phyloP scores from a whole-genome alignment of 2,113 vertebrate species.

The Aspiorhynchus laticeps region DNA sequence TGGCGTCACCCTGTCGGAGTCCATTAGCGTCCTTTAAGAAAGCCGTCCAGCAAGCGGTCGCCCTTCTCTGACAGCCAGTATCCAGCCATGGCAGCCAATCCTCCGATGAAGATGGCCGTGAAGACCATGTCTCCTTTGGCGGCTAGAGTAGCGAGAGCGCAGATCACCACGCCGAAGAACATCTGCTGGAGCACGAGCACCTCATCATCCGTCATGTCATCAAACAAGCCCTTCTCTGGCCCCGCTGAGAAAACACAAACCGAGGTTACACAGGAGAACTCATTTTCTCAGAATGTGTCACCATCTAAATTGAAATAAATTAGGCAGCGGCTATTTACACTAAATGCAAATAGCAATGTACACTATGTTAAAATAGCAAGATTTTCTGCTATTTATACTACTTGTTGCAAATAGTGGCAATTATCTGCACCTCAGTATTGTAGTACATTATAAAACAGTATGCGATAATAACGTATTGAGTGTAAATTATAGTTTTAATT shows the following conservation, averaged over 20 bases:
- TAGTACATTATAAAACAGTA: too few relatives aligned
- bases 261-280: not conserved
- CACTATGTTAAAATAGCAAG: too few relatives aligned
- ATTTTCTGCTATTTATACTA: too few relatives aligned
- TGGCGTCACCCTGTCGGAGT: not conserved
- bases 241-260: constrained; percentile 69
- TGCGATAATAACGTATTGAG: too few relatives aligned
- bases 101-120: constrained; percentile 96
- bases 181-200: constrained; percentile 98
- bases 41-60: constrained; percentile 90
- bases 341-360: too few relatives aligned
- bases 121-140: constrained; percentile 99
- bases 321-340: too few relatives aligned
- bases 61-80: constrained; percentile 98
- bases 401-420: too few relatives aligned
- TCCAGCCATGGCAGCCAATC: constrained; percentile 93
- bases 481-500: too few relatives aligned
- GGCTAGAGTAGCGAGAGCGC: constrained; percentile 91
- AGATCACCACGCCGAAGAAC: constrained; percentile 96
- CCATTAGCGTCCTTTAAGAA: constrained; percentile 86
- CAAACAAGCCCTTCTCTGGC: constrained; percentile 91
- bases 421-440: too few relatives aligned
- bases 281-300: too few relatives aligned
- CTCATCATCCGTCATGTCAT: constrained; percentile 94
- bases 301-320: too few relatives aligned